These are phyloP conservation scores for Cetonia aurata DNA, from an alignment of 2,888 invertebrate species.

Conservation along the genomic window DNA sequence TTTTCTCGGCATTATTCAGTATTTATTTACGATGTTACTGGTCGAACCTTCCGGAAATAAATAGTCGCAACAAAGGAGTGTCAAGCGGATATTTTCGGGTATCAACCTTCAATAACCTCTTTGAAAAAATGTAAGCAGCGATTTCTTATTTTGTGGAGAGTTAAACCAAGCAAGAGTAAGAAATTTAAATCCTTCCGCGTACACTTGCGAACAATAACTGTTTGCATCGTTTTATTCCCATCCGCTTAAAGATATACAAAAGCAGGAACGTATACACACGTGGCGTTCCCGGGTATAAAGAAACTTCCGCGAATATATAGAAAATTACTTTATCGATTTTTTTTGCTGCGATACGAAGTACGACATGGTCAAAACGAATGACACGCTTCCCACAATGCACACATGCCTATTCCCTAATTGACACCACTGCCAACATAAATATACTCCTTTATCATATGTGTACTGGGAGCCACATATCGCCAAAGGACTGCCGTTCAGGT, in stretches of 20 bases:
- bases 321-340: slow-evolving; percentile 38
- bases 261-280: neutral
- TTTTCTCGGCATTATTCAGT: too few species aligned
- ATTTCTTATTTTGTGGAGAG: too few species aligned
- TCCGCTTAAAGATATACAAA: slow-evolving; percentile 24
- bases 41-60: too few species aligned
- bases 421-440: slow-evolving; percentile 13
- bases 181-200: neutral
- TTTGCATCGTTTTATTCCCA: neutral
- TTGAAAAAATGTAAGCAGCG: too few species aligned
- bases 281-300: slow-evolving; percentile 28
- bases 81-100: too few species aligned
- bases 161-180: neutral
- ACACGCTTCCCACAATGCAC: neutral
- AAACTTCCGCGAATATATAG: slow-evolving; percentile 21
- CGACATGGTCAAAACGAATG: slow-evolving; percentile 10
- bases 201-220: slow-evolving; percentile 2
- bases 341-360: slow-evolving; percentile 24
- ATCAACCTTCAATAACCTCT: too few species aligned
- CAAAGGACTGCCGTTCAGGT: neutral
- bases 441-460: neutral
- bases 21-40: too few species aligned
- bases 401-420: slow-evolving; percentile 34
- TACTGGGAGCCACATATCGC: slow-evolving; percentile 19
- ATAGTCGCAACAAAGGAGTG: too few species aligned